Percentiles rank a stretch among this genome's conserved stretches.
Evolutionary conservation across 2,797 vertebrate genomes (phyloP).

Genomic region (Erpetoichthys calabaricus): DNA sequence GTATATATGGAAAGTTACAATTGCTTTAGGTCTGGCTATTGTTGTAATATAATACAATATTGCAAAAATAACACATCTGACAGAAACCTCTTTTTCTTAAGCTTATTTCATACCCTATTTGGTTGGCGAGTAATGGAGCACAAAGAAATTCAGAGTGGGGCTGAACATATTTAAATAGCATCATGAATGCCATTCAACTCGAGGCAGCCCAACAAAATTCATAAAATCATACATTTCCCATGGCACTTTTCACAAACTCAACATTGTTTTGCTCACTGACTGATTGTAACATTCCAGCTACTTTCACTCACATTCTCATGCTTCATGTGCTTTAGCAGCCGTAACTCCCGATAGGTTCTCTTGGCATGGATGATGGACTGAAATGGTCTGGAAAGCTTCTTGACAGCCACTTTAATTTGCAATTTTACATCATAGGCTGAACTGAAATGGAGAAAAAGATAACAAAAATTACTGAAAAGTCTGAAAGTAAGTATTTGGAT

Average conservation of each 20-base stretch:
- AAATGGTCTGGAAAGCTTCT: slow-evolving; percentile 93
- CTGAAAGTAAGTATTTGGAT: background rate
- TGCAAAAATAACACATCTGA: too few species aligned
- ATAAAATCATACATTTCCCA: background rate
- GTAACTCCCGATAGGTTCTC: slow-evolving; percentile 87
- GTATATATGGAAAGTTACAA: too few species aligned
- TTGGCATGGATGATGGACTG: slow-evolving; percentile 97
- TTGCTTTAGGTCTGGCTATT: too few species aligned
- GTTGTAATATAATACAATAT: too few species aligned
- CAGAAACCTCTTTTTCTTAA: too few species aligned
- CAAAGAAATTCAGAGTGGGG: background rate
- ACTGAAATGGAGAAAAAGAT: slow-evolving; percentile 34
- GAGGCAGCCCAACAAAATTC: background rate
- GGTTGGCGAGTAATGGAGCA: too few species aligned
- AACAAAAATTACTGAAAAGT: slow-evolving; percentile 4
- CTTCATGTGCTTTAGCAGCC: slow-evolving; percentile 96
- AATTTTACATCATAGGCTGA: slow-evolving; percentile 71
- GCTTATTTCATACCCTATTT: too few species aligned
- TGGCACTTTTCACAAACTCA: background rate
- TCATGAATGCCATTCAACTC: accelerated
- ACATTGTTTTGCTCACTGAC: background rate
- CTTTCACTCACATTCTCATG: slow-evolving; percentile 84
- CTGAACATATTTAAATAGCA: background rate
- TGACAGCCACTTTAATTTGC: slow-evolving; percentile 73
- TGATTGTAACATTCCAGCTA: background rate